phyloP scores from a whole-genome alignment of 1,140 invertebrate species.

The Nasonia longicornis region DNA sequence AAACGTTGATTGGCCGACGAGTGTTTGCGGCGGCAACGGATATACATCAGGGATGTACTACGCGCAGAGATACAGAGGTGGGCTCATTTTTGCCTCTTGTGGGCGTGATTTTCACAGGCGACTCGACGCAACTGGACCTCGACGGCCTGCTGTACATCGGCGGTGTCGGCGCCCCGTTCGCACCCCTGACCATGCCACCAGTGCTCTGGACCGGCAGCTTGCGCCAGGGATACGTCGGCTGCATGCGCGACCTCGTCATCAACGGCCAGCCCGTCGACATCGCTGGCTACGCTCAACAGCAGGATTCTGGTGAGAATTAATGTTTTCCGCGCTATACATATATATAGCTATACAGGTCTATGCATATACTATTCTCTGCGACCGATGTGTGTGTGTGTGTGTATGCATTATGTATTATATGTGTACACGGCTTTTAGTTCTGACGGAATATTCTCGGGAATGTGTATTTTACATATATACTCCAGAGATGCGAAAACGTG shows the following conservation, averaged over 20 bases:
- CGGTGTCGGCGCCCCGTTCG: constrained; percentile 82
- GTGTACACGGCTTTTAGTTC: too few relatives aligned
- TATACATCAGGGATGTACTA: not conserved
- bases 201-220: constrained; percentile 92
- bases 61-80: not conserved
- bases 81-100: not conserved
- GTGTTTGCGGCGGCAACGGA: not conserved
- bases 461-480: too few relatives aligned
- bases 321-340: not conserved
- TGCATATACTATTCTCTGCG: not conserved
- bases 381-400: not conserved
- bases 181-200: constrained; percentile 81
- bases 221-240: constrained; percentile 93
- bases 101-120: constrained; percentile 72
- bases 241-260: constrained; percentile 91
- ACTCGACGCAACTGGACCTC: constrained; percentile 88
- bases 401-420: too few relatives aligned
- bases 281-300: constrained; percentile 87
- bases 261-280: constrained; percentile 95
- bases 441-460: too few relatives aligned
- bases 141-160: constrained; percentile 92
- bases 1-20: not conserved
- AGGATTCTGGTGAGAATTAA: constrained; percentile 82
- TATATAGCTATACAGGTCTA: too few relatives aligned
- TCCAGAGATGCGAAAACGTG: too few relatives aligned